A percentile compares a stretch with the other conserved stretches of the same genome.
phyloP scores from a whole-genome alignment of 2,888 invertebrate genomes.

The Cerceris rybyensis region DNA sequence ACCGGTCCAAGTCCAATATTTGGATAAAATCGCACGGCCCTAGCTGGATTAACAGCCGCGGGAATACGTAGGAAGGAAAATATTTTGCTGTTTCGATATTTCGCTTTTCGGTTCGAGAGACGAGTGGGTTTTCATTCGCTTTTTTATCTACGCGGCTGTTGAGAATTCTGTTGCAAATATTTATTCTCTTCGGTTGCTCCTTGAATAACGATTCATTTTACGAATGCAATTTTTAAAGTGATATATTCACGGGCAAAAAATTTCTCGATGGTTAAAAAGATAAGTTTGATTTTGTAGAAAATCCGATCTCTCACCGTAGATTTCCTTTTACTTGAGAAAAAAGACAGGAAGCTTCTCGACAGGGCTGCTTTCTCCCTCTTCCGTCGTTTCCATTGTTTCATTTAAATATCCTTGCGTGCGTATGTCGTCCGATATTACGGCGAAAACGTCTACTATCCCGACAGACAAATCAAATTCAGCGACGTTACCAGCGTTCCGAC shows the following conservation, averaged over 20 bases:
- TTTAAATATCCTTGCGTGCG: conserved; percentile 49
- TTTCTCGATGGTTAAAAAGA: too few species aligned
- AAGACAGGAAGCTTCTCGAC: too few species aligned
- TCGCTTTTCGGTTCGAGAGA: not conserved
- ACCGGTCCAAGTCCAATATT: conserved; percentile 59
- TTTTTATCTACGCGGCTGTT: not conserved
- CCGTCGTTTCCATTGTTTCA: conserved; percentile 32
- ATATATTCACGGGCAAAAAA: too few species aligned
- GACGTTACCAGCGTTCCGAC: conserved; percentile 55
- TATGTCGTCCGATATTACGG: conserved; percentile 46
- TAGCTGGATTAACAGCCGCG: conserved; percentile 47
- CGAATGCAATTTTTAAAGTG: too few species aligned
- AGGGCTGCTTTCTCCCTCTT: not conserved
- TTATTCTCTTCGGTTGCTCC: too few species aligned
- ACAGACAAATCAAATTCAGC: conserved; percentile 68
- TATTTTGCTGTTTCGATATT: conserved; percentile 45
- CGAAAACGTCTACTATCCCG: conserved; percentile 57
- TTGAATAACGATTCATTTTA: too few species aligned
- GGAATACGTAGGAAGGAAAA: conserved; percentile 41
- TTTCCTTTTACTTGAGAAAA: too few species aligned
- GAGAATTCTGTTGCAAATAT: not conserved
- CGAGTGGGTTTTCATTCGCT: too few species aligned
- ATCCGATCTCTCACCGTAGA: too few species aligned
- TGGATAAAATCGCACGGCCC: conserved; percentile 54
- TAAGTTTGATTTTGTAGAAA: too few species aligned